phyloP scores from a whole-genome alignment of 2,113 vertebrate genomes.

The Oncorhynchus clarkii region DNA sequence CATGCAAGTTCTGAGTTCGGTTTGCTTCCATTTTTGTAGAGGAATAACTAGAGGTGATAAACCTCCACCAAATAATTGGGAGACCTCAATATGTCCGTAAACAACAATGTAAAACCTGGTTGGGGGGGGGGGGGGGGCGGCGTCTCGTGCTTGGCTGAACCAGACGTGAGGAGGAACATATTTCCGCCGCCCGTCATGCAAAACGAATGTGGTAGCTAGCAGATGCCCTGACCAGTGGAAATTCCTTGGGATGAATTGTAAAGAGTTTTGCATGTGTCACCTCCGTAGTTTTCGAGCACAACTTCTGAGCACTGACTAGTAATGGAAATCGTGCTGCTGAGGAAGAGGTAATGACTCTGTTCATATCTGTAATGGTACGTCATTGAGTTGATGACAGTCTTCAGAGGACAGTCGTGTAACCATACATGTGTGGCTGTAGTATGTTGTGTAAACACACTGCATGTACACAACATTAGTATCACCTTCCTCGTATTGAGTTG shows the following conservation, averaged over 20 bases:
- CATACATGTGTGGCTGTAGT: slow-evolving; percentile 25
- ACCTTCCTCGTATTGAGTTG: no score
- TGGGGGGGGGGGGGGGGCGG: slow-evolving; percentile 16
- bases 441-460: slow-evolving; percentile 48
- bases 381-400: slow-evolving; percentile 56
- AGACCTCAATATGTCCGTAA: slow-evolving; percentile 44
- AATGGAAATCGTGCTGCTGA: slow-evolving; percentile 45
- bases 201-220: slow-evolving; percentile 32
- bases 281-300: slow-evolving; percentile 9
- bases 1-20: slow-evolving; percentile 48
- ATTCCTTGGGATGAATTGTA: slow-evolving; percentile 40
- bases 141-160: slow-evolving; percentile 6
- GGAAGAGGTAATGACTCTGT: slow-evolving; percentile 50
- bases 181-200: slow-evolving; percentile 27
- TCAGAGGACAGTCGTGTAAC: slow-evolving; percentile 46
- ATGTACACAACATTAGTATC: no score
- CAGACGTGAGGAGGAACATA: slow-evolving; percentile 50
- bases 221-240: slow-evolving; percentile 41
- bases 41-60: slow-evolving; percentile 28
- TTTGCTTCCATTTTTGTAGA: slow-evolving; percentile 37
- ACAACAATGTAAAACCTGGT: slow-evolving; percentile 25
- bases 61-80: slow-evolving; percentile 18
- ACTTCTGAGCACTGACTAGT: slow-evolving; percentile 12
- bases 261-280: slow-evolving; percentile 15
- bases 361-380: slow-evolving; percentile 40